phyloP scores from a whole-genome alignment of 1,140 invertebrate species.

The Batillaria attramentaria region DNA sequence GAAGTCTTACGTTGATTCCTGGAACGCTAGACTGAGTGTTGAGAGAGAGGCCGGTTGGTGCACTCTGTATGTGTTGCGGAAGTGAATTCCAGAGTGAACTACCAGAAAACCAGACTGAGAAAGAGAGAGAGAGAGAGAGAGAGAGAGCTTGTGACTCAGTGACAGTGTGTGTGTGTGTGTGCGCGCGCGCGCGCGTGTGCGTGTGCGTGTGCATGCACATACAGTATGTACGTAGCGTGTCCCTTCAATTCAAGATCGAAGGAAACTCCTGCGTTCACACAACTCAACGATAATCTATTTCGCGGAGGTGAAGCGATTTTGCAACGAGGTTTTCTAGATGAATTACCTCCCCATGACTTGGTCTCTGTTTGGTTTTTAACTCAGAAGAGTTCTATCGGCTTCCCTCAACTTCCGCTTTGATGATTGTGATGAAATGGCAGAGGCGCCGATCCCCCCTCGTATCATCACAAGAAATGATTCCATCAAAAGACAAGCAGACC shows the following conservation, averaged over 20 bases:
- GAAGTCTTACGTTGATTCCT: too few relatives aligned
- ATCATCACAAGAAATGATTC: constrained; percentile 19
- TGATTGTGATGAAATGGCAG: constrained; percentile 22
- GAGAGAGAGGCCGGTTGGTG: too few relatives aligned
- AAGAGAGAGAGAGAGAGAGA: too few relatives aligned
- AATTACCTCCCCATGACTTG: background rate
- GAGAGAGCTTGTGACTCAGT: too few relatives aligned
- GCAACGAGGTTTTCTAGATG: too few relatives aligned
- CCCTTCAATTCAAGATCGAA: background rate
- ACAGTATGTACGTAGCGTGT: background rate
- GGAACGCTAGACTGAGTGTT: too few relatives aligned
- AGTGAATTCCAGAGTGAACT: too few relatives aligned
- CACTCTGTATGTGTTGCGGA: too few relatives aligned
- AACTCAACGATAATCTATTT: background rate
- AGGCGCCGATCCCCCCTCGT: constrained; percentile 31
- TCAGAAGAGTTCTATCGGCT: background rate
- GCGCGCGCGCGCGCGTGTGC: background rate
- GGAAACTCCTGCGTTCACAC: background rate
- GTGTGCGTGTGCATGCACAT: background rate
- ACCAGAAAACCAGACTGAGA: too few relatives aligned
- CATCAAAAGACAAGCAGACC: constrained; percentile 32
- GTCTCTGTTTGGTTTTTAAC: background rate
- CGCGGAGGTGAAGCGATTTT: background rate
- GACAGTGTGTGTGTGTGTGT: background rate
- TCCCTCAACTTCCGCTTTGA: background rate